Evolutionary conservation across 2,888 invertebrate species (phyloP), one percentile per base, ranked within the genome.

Genomic region (Cheilosia grossa): DNA sequence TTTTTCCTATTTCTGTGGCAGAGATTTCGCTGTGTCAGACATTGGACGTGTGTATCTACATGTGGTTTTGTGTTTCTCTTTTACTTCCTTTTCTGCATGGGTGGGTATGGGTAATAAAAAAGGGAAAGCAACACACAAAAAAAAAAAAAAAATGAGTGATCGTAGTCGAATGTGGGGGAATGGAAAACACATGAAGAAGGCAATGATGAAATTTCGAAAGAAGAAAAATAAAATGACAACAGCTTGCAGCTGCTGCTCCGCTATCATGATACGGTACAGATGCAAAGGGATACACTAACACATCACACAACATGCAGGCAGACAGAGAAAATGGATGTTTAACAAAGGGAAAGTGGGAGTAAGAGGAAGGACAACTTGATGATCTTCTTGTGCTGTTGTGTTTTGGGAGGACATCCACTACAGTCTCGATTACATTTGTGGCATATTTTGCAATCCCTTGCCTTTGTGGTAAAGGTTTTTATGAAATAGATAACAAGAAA

Each of bases 331-430:
- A 21, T 21, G 10, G 42, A 42, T 42, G 19, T 66, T 19, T 3
- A 54, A 1, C 27, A 27, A 51, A n/a, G 40, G 3, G 53, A 54
- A 54, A 27, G 6, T 30, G n/a, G 13, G 54, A 15, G 53, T 53
- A 42, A 42, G 42, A 27, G 27, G 30, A 42, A 42, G 42, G 21
- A 42, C 42, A 66, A 54, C 67, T 67, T 67, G 27, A 30, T 15
- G 13, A 37, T 37, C 13, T 33, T 33, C 10, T 33, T 0, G 9
- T 33, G 33, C 10, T 33, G 9, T 33, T 33, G 10, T 2, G 37
- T 37, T 37, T 13, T 37, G 13, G 13, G 13, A 37, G 37, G 37
- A 37, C 13, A 37, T 37, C 1, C 13, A 37, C 13, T 13, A 37
- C 3, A 10, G 9, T 30, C 9, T 30, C 2, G 9, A 9, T 9